Conservation (phyloP, 2,797 vertebrate species). For the Falco naumanni region DNA sequence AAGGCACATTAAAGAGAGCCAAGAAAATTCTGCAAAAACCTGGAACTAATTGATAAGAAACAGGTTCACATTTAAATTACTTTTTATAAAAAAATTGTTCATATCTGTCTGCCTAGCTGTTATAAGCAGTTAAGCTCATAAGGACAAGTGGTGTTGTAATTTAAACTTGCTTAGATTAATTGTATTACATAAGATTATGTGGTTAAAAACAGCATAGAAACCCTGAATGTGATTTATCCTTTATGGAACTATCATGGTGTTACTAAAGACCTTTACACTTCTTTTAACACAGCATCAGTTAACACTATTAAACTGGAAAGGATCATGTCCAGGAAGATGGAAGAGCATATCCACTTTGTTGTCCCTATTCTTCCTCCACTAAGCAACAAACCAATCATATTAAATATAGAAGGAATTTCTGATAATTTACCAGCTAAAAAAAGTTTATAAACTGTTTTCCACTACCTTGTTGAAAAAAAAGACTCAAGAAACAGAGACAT, state of each 20-base stretch:
- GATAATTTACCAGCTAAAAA: not conserved
- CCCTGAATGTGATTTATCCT: not conserved
- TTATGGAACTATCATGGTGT: not conserved
- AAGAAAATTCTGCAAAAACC: not conserved
- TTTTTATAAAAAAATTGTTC: not conserved
- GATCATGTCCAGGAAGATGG: not conserved
- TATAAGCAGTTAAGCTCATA: not conserved
- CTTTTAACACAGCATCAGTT: not conserved
- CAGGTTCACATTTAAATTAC: not conserved
- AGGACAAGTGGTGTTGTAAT: not conserved
- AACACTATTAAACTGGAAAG: not conserved
- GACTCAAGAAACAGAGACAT: not conserved
- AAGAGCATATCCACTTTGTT: not conserved
- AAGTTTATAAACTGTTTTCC: not conserved
- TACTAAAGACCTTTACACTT: not conserved
- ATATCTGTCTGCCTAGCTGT: not conserved
- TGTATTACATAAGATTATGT: not conserved
- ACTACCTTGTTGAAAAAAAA: not conserved
- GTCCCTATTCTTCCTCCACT: not conserved
- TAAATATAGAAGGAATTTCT: not conserved
- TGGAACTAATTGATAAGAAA: not conserved
- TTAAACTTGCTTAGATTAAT: not conserved
- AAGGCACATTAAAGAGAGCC: not conserved
- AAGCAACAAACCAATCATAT: not conserved
- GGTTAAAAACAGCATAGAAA: not conserved